A percentile compares a stretch with the other conserved stretches of the same genome.
These are phyloP conservation scores for Callaeas wilsoni DNA, from an alignment of 2,113 vertebrate genomes.

Conservation along the genomic window DNA sequence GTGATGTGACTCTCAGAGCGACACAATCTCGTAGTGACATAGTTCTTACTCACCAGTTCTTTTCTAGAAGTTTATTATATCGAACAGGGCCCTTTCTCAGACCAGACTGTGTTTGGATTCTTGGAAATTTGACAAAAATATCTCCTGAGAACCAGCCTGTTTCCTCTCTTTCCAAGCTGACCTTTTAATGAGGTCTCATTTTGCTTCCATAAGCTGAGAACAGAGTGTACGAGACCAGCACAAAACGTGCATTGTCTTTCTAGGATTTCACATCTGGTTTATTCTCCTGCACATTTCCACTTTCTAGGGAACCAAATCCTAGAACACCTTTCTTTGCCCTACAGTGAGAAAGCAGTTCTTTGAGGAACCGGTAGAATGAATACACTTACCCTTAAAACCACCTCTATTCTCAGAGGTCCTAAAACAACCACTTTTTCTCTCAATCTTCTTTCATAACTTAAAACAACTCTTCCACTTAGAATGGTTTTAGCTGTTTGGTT, in stretches of 20 bases:
- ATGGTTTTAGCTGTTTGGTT: neutral
- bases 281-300: neutral
- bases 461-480: neutral
- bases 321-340: neutral
- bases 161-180: conserved; percentile 37
- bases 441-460: neutral
- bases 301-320: neutral
- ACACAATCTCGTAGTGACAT: neutral
- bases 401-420: neutral
- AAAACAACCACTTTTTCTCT: neutral
- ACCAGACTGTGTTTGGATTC: neutral
- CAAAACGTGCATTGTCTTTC: conserved; percentile 19
- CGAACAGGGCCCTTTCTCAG: neutral
- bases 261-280: conserved; percentile 1
- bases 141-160: conserved; percentile 41
- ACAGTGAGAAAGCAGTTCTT: neutral
- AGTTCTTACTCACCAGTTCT: neutral
- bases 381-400: neutral
- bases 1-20: neutral
- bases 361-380: neutral
- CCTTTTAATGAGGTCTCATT: conserved; percentile 36
- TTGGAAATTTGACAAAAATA: conserved; percentile 36
- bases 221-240: neutral
- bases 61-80: neutral
- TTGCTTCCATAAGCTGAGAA: conserved; percentile 30